Conservation (phyloP, 2,113 vertebrate species). For the Leucopsar rothschildi region DNA sequence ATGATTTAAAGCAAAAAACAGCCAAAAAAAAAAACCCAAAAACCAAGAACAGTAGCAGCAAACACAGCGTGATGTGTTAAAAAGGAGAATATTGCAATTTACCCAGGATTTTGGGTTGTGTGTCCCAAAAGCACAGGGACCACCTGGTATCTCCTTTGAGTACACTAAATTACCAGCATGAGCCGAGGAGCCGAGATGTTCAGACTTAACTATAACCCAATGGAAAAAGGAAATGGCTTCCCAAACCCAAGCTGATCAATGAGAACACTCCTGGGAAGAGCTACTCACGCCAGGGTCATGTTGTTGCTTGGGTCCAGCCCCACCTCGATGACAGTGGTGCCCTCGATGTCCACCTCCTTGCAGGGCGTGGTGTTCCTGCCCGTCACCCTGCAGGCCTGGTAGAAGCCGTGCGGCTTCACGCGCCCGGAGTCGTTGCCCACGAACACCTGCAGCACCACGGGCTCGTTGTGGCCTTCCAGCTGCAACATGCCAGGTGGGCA, state of each 20-base stretch:
- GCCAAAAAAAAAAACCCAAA: background rate
- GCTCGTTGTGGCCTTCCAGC: conserved; percentile 94
- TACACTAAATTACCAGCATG: background rate
- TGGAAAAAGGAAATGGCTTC: rapidly evolving
- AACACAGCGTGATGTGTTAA: background rate
- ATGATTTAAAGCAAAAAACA: background rate
- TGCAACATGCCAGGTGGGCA: conserved; percentile 36
- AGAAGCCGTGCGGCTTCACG: conserved; percentile 98
- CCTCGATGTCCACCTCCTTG: conserved; percentile 95
- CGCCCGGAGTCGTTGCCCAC: conserved; percentile 93
- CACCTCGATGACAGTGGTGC: conserved; percentile 96
- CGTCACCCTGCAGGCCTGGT: conserved; percentile 95
- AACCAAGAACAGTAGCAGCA: background rate
- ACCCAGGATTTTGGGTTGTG: background rate
- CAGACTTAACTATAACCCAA: background rate
- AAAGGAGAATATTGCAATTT: background rate
- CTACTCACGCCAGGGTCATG: conserved; percentile 93
- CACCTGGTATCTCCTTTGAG: background rate
- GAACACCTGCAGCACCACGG: conserved; percentile 92
- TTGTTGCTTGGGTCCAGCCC: conserved; percentile 90
- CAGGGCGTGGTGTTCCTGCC: conserved; percentile 97
- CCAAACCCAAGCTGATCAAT: background rate
- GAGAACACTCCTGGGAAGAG: rapidly evolving
- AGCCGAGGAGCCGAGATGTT: background rate
- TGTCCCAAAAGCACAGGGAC: background rate